Base-by-base conservation (phyloP, 1,140 invertebrate genomes). In the Drosophila bocqueti region DNA sequence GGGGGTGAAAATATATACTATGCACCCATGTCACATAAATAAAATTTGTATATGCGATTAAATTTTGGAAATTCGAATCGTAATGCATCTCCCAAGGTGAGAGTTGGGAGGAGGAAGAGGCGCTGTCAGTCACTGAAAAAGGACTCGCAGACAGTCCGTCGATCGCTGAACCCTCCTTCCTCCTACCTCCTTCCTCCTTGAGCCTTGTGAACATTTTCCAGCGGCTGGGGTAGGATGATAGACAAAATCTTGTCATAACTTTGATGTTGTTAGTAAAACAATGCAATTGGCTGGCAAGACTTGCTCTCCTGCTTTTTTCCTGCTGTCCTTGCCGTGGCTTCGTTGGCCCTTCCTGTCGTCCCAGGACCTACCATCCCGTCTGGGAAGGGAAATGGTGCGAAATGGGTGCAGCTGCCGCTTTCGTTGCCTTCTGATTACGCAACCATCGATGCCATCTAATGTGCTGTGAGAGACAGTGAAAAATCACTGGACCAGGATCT, bases 211-310 rank as follows among this genome's bases (percentile, higher is more conserved):
- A 57, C 63, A 36, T 31, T 62, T 18, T 18, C n/a, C 18, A 10
- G 58, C 45, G 66, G 45, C 21, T 57, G 67, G 73, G 54, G 80
- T 40, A 75, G 63, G 16, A 78, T 91, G 87, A 87, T 91, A 91
- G 87, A 91, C 87, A 91, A 91, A 91, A 91, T 91, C 89, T 84
- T 91, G 89, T 91, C 89, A 91, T 91, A 91, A 91, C 89, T 91
- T 91, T 91, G 89, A 91, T 91, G 87, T 89, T 90, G 66, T 90
- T 79, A 85, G 86, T 91, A 90, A 90, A 90, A 90, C 85, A 90
- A 90, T 65, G 85, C 64, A 79, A 85, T 90, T 85, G 86, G 71
- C 68, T 69, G 65, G 29, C 47, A 31, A 13, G 66, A 38, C 67
- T 73, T 60, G 45, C 45, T 73, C 29, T 57, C 69, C 36, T 69